A percentile compares a stretch with the other conserved stretches of the same genome.
phyloP scores from a whole-genome alignment of 2,797 vertebrate genomes.

The Austrolebias charrua region DNA sequence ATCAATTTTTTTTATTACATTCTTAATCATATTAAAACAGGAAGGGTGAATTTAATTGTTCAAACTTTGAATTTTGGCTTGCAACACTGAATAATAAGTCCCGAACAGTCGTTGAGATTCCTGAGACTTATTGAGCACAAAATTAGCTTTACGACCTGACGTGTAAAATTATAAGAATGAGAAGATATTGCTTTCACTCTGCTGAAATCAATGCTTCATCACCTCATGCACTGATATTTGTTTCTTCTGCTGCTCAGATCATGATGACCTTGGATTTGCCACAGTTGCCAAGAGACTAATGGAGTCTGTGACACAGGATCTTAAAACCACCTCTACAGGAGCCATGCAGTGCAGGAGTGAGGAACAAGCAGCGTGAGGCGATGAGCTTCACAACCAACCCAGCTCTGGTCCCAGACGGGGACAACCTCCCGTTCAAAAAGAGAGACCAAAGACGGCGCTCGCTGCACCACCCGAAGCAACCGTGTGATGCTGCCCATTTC shows the following conservation, averaged over 20 bases:
- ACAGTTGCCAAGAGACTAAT: constrained; percentile 40
- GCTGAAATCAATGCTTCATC: not conserved
- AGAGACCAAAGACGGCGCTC: constrained; percentile 65
- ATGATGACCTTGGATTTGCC: constrained; percentile 27
- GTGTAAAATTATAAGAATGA: too few species aligned
- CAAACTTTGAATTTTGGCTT: not conserved
- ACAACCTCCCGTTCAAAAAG: constrained; percentile 74
- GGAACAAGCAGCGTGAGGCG: constrained; percentile 46
- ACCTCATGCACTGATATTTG: constrained; percentile 17
- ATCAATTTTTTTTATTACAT: too few species aligned
- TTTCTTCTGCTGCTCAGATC: constrained; percentile 45
- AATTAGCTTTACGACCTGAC: too few species aligned
- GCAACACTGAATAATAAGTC: too few species aligned
- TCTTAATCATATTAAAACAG: not conserved
- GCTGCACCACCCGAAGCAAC: constrained; percentile 31
- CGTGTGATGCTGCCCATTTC: constrained; percentile 64
- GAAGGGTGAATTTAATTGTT: not conserved
- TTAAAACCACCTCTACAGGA: constrained; percentile 27
- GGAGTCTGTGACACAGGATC: constrained; percentile 39
- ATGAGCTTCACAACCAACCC: constrained; percentile 66
- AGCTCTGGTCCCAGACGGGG: constrained; percentile 55
- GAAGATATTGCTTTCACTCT: too few species aligned
- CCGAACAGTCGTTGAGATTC: too few species aligned
- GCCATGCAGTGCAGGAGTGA: constrained; percentile 34
- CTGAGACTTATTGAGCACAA: too few species aligned